These are phyloP conservation scores for Capricornis sumatraensis DNA, from an alignment of 2,113 vertebrate species.

Conservation along the genomic window DNA sequence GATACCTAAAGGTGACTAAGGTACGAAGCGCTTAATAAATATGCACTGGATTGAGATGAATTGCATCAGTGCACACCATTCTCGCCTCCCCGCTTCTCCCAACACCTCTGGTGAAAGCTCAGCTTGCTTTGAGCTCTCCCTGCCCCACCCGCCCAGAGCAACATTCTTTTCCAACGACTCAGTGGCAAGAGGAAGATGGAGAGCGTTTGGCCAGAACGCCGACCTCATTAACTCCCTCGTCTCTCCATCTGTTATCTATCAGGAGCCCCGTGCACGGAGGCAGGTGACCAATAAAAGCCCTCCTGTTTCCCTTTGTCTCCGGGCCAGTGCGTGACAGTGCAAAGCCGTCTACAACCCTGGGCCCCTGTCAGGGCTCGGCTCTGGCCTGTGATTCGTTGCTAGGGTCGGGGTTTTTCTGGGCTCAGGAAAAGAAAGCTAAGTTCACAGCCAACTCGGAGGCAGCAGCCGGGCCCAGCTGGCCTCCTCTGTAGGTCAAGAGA, in stretches of 20 bases:
- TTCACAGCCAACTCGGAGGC: conserved; percentile 39
- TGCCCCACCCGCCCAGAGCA: conserved; percentile 30
- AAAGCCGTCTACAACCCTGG: neutral
- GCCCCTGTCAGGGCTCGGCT: neutral
- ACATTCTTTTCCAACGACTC: conserved; percentile 74
- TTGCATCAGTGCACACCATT: neutral
- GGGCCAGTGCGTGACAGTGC: neutral
- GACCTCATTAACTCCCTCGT: conserved; percentile 59
- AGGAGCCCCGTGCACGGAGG: conserved; percentile 48
- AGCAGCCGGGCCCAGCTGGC: conserved; percentile 1
- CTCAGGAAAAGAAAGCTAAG: neutral
- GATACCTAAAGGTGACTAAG: neutral
- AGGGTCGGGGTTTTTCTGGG: neutral
- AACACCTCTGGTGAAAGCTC: neutral
- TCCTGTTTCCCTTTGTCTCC: neutral
- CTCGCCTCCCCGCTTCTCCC: fast-evolving
- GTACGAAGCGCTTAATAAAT: neutral
- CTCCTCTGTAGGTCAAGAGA: neutral
- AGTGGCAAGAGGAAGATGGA: conserved; percentile 71
- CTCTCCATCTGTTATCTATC: conserved; percentile 78
- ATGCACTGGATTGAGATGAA: neutral
- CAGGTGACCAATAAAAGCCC: conserved; percentile 69
- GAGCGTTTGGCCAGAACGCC: conserved; percentile 73
- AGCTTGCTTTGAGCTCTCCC: conserved; percentile 47
- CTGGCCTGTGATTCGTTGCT: neutral